A percentile compares a stretch with the other conserved stretches of the same genome.
phyloP scores from a whole-genome alignment of 2,113 vertebrate species.

The Sinocyclocheilus rhinocerous region DNA sequence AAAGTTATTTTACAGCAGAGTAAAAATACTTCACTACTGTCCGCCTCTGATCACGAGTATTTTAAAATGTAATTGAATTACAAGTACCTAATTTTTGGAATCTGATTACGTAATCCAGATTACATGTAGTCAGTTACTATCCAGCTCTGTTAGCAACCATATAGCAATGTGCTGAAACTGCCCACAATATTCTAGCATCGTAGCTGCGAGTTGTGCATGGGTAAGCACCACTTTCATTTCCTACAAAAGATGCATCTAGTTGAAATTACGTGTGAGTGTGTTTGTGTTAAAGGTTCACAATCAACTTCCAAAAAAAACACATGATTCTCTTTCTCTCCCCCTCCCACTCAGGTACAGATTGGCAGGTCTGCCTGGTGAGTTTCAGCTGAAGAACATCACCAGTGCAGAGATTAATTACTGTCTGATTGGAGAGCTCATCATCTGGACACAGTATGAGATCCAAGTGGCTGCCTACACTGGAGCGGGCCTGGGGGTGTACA shows the following conservation, averaged over 20 bases:
- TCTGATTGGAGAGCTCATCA: conserved; percentile 91
- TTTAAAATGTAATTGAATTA: too few species aligned
- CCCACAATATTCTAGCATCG: neutral
- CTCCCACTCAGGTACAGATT: conserved; percentile 85
- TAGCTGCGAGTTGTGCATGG: neutral
- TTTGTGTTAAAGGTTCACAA: conserved; percentile 18
- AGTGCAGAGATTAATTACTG: conserved; percentile 96
- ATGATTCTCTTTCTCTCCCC: conserved; percentile 45
- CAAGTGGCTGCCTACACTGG: conserved; percentile 95
- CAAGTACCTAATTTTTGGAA: too few species aligned
- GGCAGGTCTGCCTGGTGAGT: conserved; percentile 89
- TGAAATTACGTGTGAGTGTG: neutral
- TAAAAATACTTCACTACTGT: too few species aligned
- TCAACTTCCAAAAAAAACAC: conserved; percentile 37
- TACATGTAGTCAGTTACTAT: too few species aligned
- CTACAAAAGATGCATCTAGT: neutral
- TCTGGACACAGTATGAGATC: conserved; percentile 98
- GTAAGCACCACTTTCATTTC: neutral
- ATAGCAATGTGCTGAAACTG: neutral
- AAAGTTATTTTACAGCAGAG: too few species aligned
- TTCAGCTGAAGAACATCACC: conserved; percentile 93
- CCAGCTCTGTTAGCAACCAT: neutral
- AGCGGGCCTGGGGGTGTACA: conserved; percentile 89
- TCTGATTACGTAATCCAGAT: too few species aligned
- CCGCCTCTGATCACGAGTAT: too few species aligned